Percentiles rank a stretch among this genome's conserved stretches.
Evolutionary conservation across 1,140 invertebrate genomes (phyloP).

Genomic region (Periplaneta americana): DNA sequence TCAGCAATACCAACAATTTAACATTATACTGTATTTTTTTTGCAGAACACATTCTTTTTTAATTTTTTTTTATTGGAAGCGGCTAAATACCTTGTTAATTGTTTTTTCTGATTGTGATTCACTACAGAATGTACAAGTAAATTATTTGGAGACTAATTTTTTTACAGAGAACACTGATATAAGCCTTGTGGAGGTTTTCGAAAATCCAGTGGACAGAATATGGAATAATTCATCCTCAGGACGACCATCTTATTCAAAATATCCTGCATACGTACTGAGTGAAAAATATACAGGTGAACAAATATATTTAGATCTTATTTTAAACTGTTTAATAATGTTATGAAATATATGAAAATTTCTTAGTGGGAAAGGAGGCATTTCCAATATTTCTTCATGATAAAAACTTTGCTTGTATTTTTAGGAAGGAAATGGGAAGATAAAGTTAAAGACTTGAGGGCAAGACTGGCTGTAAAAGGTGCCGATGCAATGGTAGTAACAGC

Average conservation of each 20-base stretch:
- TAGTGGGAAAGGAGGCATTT: too few species aligned
- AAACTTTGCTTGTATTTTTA: conserved; percentile 33
- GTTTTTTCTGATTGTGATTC: too few species aligned
- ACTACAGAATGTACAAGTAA: too few species aligned
- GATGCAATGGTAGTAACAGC: conserved; percentile 82
- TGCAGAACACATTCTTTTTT: too few species aligned
- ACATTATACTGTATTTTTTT: too few species aligned
- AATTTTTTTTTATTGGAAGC: too few species aligned
- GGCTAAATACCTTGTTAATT: too few species aligned
- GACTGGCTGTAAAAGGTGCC: conserved; percentile 56
- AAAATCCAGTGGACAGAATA: neutral
- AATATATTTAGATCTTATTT: neutral
- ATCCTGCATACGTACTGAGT: neutral
- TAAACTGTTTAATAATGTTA: neutral
- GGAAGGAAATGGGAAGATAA: conserved; percentile 70
- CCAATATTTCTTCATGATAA: neutral
- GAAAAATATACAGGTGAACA: neutral
- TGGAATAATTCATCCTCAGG: neutral
- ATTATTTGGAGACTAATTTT: too few species aligned
- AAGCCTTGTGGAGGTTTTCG: neutral
- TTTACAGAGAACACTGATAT: neutral
- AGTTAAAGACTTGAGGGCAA: conserved; percentile 55
- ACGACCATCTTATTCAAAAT: neutral
- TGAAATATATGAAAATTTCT: neutral
- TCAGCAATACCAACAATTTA: too few species aligned